Evolutionary conservation across 2,888 invertebrate genomes (phyloP), one percentile per base, ranked within the genome.

Genomic region (Lasius fuliginosus): DNA sequence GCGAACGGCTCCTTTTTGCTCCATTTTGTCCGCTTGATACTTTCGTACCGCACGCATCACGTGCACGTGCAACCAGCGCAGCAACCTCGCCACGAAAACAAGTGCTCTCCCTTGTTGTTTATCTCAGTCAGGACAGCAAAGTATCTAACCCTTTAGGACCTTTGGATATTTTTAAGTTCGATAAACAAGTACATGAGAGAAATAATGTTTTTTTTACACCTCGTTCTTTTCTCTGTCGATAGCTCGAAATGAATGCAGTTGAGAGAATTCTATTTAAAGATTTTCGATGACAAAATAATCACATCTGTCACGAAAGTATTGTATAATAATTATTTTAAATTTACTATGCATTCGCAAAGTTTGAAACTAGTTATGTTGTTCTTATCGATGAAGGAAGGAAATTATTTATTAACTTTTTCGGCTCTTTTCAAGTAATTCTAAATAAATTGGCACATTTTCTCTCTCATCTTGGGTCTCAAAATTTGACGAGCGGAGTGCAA

Each of bases 141-240:
- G 71, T 60, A 46, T 60, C 71, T 71, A 79, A 79, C 60, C 79
- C 71, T 79, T 79, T 33, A 46, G 79, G 79, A 71, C 71, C 71
- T 79, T 79, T 27, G 75, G 42, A 33, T 76, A 76, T 71, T 81
- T 79, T 81, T 81, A 60, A 49, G 18, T 27, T 36, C 46, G 36
- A 62, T 36, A 71, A 81, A 76, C 60, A 81, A 81, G 79, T 27
- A 18, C 12, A 3, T 5, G 56, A 68, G 18, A 33, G 58, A 58
- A 46, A 58, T 33, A 60, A 68, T 30, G 12, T 5, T 46, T 3
- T 60, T 23, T 71, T 30, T 79, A 18, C 9, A 23, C 27, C 3
- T 18, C 15, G 36, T 56, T 36, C 8, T 12, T 42, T n/a, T 27
- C 11, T 12, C 27, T 40, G 8, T 56, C 30, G 6, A 27, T n/a